These are phyloP conservation scores for Clepsis dumicolana DNA, from an alignment of 2,888 invertebrate species.

Conservation along the genomic window DNA sequence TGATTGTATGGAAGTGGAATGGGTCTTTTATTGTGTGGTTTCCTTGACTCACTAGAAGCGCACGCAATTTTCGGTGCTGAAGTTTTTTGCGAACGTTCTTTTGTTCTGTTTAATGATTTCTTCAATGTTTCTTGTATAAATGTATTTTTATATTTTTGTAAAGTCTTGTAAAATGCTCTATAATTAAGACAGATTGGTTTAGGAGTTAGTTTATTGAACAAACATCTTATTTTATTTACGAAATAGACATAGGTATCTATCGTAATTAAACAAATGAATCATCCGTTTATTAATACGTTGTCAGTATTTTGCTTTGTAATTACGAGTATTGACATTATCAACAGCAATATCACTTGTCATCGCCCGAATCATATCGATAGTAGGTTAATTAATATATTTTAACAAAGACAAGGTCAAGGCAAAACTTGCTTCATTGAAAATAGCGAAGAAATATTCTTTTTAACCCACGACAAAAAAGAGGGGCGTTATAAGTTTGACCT, in stretches of 20 bases:
- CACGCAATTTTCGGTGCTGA: conserved; percentile 25
- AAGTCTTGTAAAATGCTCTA: too few species aligned
- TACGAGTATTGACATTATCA: background rate
- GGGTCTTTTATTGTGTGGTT: conserved; percentile 29
- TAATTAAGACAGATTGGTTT: too few species aligned
- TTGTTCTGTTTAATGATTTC: background rate
- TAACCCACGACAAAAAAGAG: too few species aligned
- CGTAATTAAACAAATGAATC: background rate
- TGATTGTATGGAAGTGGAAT: conserved; percentile 14
- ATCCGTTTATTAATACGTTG: background rate
- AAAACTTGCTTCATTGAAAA: background rate
- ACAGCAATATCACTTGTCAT: background rate
- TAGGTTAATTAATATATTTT: background rate
- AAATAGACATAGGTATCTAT: background rate
- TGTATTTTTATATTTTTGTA: too few species aligned
- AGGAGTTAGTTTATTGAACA: background rate
- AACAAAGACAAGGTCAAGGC: background rate
- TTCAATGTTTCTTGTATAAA: too few species aligned
- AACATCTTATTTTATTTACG: background rate
- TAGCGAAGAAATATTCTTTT: too few species aligned
- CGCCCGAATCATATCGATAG: background rate
- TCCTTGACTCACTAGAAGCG: conserved; percentile 19
- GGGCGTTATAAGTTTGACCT: too few species aligned
- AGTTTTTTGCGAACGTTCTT: conserved; percentile 14
- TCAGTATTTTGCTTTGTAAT: background rate